Base-by-base conservation (phyloP, 2,888 invertebrate species). In the Drosophila neotestacea region DNA sequence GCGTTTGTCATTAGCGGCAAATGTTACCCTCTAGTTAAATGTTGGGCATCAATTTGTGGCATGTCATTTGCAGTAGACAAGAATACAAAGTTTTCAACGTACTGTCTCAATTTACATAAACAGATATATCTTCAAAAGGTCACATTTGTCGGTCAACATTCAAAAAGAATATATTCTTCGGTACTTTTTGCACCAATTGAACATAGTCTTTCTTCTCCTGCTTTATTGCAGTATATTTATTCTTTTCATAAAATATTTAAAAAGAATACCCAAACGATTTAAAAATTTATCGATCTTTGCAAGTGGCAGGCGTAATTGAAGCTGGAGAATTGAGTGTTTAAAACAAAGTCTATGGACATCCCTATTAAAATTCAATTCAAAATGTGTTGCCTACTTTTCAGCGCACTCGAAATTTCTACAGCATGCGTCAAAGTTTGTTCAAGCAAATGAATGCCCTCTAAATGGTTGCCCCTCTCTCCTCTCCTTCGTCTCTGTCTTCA, bases 371-470 rank as follows among this genome's bases (percentile, higher is more conserved):
- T 65, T 48, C 22, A 72, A 64, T 58, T 66, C 27, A 54, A 55
- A 59, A 59, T 44, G 9, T 62, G 62, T 55, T 73, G 62, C 44
- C 61, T 50, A 41, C 73, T 36, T 62, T 50, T 32, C 32, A 32
- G 73, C 28, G 38, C 55, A 46, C 47, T 39, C 27, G 27, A 51
- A 50, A 52, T 22, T 54, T 10, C 32, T 22, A 13, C 10, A 52
- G 32, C 52, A 39, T 39, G 28, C n/a, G 52, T 32, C 67, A 54
- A 85, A 79, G 77, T 79, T 70, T 71, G 46, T 60, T 48, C 63
- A 56, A 66, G 39, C 73, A 70, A 76, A 63, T 65, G 66, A 67
- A 73, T 55, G 59, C 34, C 39, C 51, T 51, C 41, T 32, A 51
- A 60, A 60, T 60, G 41, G 13, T 13, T 32, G 10, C 1, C 30